A percentile compares a stretch with the other conserved stretches of the same genome.
phyloP scores from a whole-genome alignment of 2,113 vertebrate species.

The Cyphomyrus discorhynchus region DNA sequence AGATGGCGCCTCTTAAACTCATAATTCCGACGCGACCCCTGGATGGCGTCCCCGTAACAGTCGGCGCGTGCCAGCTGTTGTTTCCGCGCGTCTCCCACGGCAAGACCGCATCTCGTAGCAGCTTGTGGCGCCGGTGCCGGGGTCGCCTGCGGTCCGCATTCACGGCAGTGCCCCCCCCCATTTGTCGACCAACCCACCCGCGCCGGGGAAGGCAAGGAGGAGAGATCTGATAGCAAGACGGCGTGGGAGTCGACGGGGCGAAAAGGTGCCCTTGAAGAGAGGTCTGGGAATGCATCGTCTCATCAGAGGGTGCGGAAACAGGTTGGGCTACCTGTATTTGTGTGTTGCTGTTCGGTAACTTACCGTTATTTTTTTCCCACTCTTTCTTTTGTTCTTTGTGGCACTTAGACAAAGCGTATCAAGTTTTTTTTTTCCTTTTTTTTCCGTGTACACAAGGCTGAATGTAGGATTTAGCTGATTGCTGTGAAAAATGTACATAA shows the following conservation, averaged over 20 bases:
- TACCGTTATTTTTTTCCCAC: slow-evolving; percentile 6
- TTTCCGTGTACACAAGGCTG: neutral
- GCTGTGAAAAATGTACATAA: neutral
- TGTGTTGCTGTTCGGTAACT: neutral
- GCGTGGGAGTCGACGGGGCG: neutral
- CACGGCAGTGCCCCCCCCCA: neutral
- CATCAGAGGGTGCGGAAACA: neutral
- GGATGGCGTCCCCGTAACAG: neutral
- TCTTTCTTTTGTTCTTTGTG: neutral
- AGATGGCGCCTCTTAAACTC: neutral
- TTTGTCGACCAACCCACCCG: neutral
- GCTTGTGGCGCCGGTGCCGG: neutral
- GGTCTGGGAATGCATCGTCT: neutral
- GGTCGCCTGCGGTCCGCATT: neutral
- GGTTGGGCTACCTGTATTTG: slow-evolving; percentile 8
- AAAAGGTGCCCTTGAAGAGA: neutral
- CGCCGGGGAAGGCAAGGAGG: neutral
- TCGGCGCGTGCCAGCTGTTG: neutral
- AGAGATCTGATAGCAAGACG: neutral
- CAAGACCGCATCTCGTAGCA: neutral
- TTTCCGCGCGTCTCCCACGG: neutral
- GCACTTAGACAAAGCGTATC: neutral
- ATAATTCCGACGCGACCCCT: neutral
- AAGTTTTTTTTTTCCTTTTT: neutral
- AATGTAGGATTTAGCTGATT: neutral